These are phyloP conservation scores for Drosophila kambysellisi DNA, from an alignment of 2,888 invertebrate genomes.

Conservation along the genomic window DNA sequence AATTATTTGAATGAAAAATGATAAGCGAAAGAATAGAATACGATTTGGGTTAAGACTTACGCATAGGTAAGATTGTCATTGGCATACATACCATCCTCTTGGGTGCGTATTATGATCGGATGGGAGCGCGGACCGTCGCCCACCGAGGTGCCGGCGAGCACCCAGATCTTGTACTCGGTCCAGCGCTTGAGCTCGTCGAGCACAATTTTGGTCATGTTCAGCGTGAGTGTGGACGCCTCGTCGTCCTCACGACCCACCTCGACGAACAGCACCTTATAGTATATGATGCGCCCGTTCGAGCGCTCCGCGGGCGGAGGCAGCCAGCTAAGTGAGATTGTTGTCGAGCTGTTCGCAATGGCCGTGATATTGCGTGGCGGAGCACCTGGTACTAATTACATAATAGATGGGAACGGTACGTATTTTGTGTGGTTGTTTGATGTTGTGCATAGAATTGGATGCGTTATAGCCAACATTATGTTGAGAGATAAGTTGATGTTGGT, in stretches of 20 bases:
- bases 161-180: slow-evolving; percentile 99
- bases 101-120: slow-evolving; percentile 96
- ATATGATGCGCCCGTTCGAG: slow-evolving; percentile 96
- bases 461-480: slow-evolving; percentile 51
- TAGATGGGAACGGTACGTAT: slow-evolving; percentile 82
- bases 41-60: slow-evolving; percentile 65
- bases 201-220: slow-evolving; percentile 92
- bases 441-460: slow-evolving; percentile 55
- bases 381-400: slow-evolving; percentile 93
- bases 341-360: slow-evolving; percentile 94
- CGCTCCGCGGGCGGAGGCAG: slow-evolving; percentile 95
- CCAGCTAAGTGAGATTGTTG: slow-evolving; percentile 96
- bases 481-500: slow-evolving; percentile 27
- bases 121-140: slow-evolving; percentile 98
- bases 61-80: slow-evolving; percentile 72
- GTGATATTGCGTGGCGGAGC: slow-evolving; percentile 98
- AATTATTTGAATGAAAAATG: slow-evolving; percentile 17
- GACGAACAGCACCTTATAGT: slow-evolving; percentile 97
- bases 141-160: slow-evolving; percentile 97
- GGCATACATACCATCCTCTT: slow-evolving; percentile 98
- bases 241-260: slow-evolving; percentile 94
- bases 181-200: slow-evolving; percentile 96
- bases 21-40: slow-evolving; percentile 33
- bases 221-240: slow-evolving; percentile 92
- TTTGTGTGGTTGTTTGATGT: slow-evolving; percentile 62